These are phyloP conservation scores for Eufriesea mexicana DNA, from an alignment of 1,140 invertebrate genomes.

Conservation along the genomic window DNA sequence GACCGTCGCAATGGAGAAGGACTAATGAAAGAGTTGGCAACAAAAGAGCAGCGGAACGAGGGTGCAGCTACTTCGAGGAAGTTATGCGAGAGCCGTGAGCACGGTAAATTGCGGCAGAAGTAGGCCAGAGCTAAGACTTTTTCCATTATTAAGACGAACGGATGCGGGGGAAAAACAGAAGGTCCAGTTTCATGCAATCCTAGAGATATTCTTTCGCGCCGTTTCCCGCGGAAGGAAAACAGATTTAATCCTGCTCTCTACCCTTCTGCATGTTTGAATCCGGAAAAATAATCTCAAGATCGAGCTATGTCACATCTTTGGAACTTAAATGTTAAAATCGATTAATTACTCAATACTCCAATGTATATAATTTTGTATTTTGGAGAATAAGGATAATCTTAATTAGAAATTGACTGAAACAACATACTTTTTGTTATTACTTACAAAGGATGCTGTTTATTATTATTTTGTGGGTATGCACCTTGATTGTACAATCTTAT, in stretches of 20 bases:
- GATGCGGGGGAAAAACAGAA: neutral
- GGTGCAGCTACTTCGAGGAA: conserved; percentile 11
- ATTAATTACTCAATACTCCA: too few relatives aligned
- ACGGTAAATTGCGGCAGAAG: conserved; percentile 33
- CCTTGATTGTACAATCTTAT: too few relatives aligned
- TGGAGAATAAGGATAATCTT: neutral
- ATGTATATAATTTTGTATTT: neutral
- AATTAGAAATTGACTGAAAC: conserved; percentile 2
- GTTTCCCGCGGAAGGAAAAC: neutral
- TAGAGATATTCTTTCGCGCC: neutral
- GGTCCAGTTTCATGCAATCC: neutral
- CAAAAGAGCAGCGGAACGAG: conserved; percentile 35
- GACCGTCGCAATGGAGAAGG: neutral
- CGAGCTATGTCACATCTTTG: neutral
- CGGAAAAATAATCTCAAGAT: neutral
- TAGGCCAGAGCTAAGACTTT: conserved; percentile 35
- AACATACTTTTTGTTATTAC: too few relatives aligned
- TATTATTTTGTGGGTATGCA: too few relatives aligned
- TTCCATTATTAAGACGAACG: conserved; percentile 43
- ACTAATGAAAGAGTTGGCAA: conserved; percentile 29
- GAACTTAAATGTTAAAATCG: neutral
- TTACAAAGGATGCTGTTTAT: too few relatives aligned
- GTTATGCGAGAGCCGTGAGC: conserved; percentile 32
- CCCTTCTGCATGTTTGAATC: neutral
- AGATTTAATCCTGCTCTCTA: neutral